Conservation (phyloP, 2,888 invertebrate species). For the Scaptomyza tumidula region DNA sequence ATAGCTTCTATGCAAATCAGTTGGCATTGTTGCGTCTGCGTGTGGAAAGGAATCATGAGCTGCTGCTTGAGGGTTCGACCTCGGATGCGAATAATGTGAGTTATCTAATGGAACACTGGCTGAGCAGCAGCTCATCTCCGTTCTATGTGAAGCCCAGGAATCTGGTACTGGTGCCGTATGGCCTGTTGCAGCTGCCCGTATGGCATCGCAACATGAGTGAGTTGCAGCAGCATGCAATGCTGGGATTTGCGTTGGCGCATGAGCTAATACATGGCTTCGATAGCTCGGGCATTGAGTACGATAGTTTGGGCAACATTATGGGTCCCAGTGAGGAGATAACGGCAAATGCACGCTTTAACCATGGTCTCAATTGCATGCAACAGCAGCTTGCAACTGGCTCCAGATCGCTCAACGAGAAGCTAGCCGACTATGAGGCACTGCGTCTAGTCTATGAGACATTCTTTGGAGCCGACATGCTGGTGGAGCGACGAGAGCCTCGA, state of each 20-base stretch:
- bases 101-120: constrained; percentile 67
- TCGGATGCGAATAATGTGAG: constrained; percentile 48
- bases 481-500: constrained; percentile 50
- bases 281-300: constrained; percentile 80
- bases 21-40: constrained; percentile 67
- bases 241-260: constrained; percentile 81
- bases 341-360: constrained; percentile 69
- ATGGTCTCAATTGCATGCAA: constrained; percentile 77
- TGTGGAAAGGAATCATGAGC: constrained; percentile 68
- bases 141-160: constrained; percentile 80
- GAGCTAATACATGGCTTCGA: constrained; percentile 82
- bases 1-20: constrained; percentile 81
- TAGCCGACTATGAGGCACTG: constrained; percentile 82
- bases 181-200: constrained; percentile 77
- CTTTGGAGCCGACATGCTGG: constrained; percentile 55
- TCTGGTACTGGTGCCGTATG: constrained; percentile 78
- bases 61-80: constrained; percentile 37
- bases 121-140: constrained; percentile 80
- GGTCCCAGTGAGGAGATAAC: constrained; percentile 81
- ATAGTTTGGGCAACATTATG: constrained; percentile 80
- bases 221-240: constrained; percentile 75
- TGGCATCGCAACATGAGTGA: constrained; percentile 75
- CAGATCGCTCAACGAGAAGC: constrained; percentile 78
- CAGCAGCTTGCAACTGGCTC: constrained; percentile 77
- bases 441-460: constrained; percentile 79